Evolutionary conservation across 2,888 invertebrate species (phyloP).

Genomic region (Eulithis testata): DNA sequence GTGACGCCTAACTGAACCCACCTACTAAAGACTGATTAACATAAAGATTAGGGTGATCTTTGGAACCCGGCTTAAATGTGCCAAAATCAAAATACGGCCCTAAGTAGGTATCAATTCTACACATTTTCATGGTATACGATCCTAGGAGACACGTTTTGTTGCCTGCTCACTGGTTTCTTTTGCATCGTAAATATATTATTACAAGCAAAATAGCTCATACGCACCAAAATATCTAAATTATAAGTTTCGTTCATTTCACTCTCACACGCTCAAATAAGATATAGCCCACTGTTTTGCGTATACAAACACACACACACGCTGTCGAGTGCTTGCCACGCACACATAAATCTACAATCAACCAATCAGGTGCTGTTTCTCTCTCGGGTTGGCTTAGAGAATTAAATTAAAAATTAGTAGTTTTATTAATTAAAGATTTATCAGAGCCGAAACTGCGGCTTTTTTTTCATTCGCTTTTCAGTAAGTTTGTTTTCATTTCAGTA

Average conservation of each 20-base stretch:
- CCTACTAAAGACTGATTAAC: too few relatives aligned
- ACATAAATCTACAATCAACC: neutral
- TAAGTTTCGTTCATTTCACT: conserved; percentile 3
- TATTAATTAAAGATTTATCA: too few relatives aligned
- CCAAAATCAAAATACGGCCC: too few relatives aligned
- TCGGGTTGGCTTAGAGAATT: neutral
- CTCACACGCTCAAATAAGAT: conserved; percentile 1
- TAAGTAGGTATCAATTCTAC: too few relatives aligned
- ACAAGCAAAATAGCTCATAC: conserved; percentile 8
- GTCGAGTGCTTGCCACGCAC: neutral
- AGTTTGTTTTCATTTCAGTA: too few relatives aligned
- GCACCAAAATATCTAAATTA: conserved; percentile 15
- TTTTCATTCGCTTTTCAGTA: too few relatives aligned
- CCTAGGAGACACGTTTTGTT: neutral
- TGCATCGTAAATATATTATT: neutral
- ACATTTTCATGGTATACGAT: too few relatives aligned
- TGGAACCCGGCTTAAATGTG: too few relatives aligned
- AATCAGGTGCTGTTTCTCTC: neutral
- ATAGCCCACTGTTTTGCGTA: neutral
- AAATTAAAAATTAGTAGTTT: too few relatives aligned
- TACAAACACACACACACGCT: neutral
- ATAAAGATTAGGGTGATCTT: too few relatives aligned
- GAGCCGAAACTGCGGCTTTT: too few relatives aligned
- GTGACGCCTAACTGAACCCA: too few relatives aligned
- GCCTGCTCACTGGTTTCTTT: neutral